Evolutionary conservation across 2,797 vertebrate species (phyloP), one percentile per base, ranked within the genome.

Genomic region (Discoglossus pictus): DNA sequence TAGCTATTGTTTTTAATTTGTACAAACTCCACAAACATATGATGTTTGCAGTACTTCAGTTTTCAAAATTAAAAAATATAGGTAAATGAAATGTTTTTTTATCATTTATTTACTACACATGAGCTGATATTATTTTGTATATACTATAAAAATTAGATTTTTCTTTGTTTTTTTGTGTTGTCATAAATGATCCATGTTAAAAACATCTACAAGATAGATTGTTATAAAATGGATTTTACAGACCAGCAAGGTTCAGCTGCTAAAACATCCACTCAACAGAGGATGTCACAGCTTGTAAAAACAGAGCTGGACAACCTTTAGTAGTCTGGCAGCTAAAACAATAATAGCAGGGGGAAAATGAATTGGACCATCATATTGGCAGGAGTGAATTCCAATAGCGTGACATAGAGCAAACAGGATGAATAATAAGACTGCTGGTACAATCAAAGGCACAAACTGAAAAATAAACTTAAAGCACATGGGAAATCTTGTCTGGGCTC

Each of bases 231-330:
- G 35, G 18, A 21, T 63, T 70, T n/a, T 15, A 31, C 38, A 63
- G 36, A 43, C 43, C 38, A 21, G 24, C n/a, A 42, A n/a, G 13
- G 34, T 46, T 51, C 52, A 70, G 51, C 59, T 55, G 67, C 43
- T 63, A 63, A 70, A 70, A 62, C 35, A 50, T 48, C 38, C 35
- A 47, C 17, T 63, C 52, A 70, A 38, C 60, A 63, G 60, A 70
- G 68, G 68, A 70, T 70, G 51, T 70, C 60, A 70, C 68, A 64
- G 60, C 60, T 70, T 56, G 60, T 70, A 56, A 70, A 70, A 63
- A 12, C 24, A 50, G 34, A 63, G 60, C 52, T 17, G 52, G 43
- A 70, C 68, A 63, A 63, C 60, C 60, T 70, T 42, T 38, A 50
- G 15, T 51, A 58, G 35, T 35, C 24, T 70, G 68, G 68, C 68